A percentile compares a stretch with the other conserved stretches of the same genome.
Conservation (phyloP, 2,888 invertebrate species). For the Coelopa pilipes region DNA sequence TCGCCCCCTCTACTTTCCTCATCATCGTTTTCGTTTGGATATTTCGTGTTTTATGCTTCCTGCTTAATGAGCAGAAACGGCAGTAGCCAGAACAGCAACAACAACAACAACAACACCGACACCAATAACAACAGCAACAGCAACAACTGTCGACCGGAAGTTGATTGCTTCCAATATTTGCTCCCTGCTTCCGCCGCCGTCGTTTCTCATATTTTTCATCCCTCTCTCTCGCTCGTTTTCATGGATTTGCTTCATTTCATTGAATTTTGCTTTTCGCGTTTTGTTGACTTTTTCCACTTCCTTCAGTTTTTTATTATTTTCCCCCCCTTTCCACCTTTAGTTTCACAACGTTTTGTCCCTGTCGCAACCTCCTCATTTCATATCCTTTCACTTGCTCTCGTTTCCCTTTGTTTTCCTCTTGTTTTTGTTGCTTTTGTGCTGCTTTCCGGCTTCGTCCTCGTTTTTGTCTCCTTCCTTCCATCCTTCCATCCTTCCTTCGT, state of each 20-base stretch:
- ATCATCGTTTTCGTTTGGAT: no score
- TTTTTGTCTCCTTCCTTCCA: neutral
- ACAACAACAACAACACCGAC: neutral
- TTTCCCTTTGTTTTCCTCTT: no score
- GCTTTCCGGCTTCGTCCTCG: neutral
- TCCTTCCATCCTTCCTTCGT: neutral
- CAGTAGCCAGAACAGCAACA: neutral
- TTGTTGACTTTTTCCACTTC: no score
- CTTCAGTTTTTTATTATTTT: no score
- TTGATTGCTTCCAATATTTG: conserved; percentile 62
- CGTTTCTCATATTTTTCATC: neutral
- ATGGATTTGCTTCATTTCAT: neutral
- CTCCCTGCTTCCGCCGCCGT: conserved; percentile 52
- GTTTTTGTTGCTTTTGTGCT: neutral
- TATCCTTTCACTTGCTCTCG: no score
- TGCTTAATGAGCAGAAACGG: neutral
- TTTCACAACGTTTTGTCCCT: no score
- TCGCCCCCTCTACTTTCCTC: no score
- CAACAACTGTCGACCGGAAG: conserved; percentile 49
- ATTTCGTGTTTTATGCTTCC: no score
- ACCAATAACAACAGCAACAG: conserved; percentile 36
- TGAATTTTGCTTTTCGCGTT: conserved; percentile 31
- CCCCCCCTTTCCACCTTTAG: no score
- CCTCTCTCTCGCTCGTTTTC: neutral
- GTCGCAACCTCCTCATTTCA: no score